phyloP scores from a whole-genome alignment of 2,113 vertebrate species.

The Dasyurus viverrinus region DNA sequence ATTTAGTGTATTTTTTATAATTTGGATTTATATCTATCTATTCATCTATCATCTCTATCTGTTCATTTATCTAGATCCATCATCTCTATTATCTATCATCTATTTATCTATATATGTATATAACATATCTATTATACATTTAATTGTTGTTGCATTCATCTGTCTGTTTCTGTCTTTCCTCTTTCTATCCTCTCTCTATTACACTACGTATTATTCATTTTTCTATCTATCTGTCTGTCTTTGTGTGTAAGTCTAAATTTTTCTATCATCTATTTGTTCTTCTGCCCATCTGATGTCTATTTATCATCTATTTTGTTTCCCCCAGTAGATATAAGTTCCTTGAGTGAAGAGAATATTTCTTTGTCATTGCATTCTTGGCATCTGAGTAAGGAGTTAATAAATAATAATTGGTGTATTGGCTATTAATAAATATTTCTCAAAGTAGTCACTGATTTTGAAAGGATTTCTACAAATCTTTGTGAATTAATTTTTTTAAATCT shows the following conservation, averaged over 20 bases:
- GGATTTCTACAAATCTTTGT: neutral
- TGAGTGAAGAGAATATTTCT: neutral
- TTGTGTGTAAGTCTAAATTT: neutral
- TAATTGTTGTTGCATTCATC: too few species aligned
- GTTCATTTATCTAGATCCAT: neutral
- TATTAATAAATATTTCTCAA: neutral
- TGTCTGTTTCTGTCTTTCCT: too few species aligned
- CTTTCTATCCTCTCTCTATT: too few species aligned
- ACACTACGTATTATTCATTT: too few species aligned
- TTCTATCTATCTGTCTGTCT: too few species aligned
- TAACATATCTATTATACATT: too few species aligned
- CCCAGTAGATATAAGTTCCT: neutral
- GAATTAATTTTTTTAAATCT: neutral
- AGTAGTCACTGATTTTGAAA: neutral
- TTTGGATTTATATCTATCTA: neutral
- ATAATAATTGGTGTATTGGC: neutral
- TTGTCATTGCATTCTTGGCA: neutral
- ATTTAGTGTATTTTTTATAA: neutral
- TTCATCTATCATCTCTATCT: neutral
- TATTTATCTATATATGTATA: too few species aligned
- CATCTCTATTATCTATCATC: too few species aligned
- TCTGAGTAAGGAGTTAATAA: neutral
- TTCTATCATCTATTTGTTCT: neutral
- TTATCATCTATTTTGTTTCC: neutral
- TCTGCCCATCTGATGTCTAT: neutral